Base-by-base conservation (phyloP, 2,113 vertebrate species). In the Eolophus roseicapilla region DNA sequence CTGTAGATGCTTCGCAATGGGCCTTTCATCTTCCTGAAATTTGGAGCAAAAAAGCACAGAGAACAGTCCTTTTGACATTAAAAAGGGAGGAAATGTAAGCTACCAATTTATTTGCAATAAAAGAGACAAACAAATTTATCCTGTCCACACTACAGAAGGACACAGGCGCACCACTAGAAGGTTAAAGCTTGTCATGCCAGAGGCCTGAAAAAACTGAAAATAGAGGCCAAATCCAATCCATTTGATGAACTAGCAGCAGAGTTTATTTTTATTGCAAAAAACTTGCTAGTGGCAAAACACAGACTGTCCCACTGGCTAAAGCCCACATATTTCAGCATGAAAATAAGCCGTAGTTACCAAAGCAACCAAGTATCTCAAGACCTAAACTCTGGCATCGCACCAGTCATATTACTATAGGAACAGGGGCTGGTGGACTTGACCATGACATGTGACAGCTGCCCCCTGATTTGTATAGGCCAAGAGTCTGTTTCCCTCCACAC, bases 231-330 rank as follows among this genome's bases (percentile, higher is more conserved):
- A 70, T 15, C 17, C 59, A 90, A 70, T 83, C 27, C 25, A 33
- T 73, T 77, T 46, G n/a, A 67, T 75, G 79, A 92, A 75, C 50
- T 80, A 65, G 67, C 73, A 67, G 80, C n/a, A 46, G 37, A 67
- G 64, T 91, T 93, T 95, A 67, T 95, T 95, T 96, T 81, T 57
- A 47, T 64, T 81, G 65, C 27, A 24, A 93, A 75, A 74, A 75
- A 59, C 50, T 75, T 88, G 60, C 86, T 73, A 33, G 50, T 78
- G 83, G 88, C 86, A 89, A 80, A 84, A 77, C 39, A 78, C 17
- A 84, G 55, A 41, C 86, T 55, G 50, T 81, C 50, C 64, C 1
- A 0, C 64, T 82, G 83, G 81, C 82, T 78, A 92, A 92, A 92
- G 68, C 50, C 29, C 60, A 47, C 52, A 44, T 92, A 60, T 75